Conservation (phyloP, 2,113 vertebrate genomes). For the Madoqua kirkii region DNA sequence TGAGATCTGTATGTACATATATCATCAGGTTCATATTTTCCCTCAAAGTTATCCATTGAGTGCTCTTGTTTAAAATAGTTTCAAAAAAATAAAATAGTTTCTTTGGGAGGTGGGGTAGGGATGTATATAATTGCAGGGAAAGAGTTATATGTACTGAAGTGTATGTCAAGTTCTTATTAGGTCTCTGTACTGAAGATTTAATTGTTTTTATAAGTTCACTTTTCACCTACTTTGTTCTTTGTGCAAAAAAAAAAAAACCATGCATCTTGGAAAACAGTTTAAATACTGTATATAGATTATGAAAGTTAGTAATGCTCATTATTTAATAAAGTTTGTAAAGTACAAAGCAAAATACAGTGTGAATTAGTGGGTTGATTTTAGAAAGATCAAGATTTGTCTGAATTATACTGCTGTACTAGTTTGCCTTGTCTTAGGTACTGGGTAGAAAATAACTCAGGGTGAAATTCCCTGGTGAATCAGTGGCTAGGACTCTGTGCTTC, state of each 20-base stretch:
- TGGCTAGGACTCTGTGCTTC: background rate
- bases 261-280: slow-evolving; percentile 47
- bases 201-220: slow-evolving; percentile 35
- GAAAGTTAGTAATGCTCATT: slow-evolving; percentile 71
- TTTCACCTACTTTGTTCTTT: slow-evolving; percentile 47
- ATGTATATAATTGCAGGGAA: slow-evolving; percentile 46
- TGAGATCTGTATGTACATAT: slow-evolving; percentile 40
- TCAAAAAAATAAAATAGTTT: slow-evolving; percentile 15
- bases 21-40: background rate
- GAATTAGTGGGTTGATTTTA: slow-evolving; percentile 57
- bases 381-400: slow-evolving; percentile 39
- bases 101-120: slow-evolving; percentile 29
- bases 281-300: slow-evolving; percentile 76
- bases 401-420: background rate
- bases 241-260: background rate
- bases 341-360: slow-evolving; percentile 77
- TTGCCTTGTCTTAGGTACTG: background rate
- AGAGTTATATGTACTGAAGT: slow-evolving; percentile 42
- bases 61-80: slow-evolving; percentile 48
- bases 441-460: background rate
- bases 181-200: slow-evolving; percentile 39
- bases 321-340: slow-evolving; percentile 86
- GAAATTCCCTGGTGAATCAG: background rate
- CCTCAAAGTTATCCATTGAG: slow-evolving; percentile 4
- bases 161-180: background rate